Base-by-base conservation (phyloP, 64 coral and sea anemone species). In the Anthopleura sola region DNA sequence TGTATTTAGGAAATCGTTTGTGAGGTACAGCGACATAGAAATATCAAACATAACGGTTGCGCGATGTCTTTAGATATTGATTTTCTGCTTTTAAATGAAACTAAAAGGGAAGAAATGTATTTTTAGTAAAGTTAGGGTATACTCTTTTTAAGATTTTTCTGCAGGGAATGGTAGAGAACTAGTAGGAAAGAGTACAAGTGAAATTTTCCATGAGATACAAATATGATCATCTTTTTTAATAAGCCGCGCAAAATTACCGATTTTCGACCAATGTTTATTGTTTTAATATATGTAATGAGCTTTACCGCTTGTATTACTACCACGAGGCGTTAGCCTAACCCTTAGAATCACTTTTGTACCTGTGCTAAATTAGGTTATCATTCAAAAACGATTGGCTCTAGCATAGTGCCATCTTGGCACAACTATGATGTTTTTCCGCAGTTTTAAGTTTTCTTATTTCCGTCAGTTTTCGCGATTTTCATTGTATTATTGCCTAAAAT, bases 1-100 rank as follows among this genome's bases (percentile, higher is more conserved):
- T 71, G 66, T 71, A 71, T 34, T 71, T 71, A 71, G 66, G 66
- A 34, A 32, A 71, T 71, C 66, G 66, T 71, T 71, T 71, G 66
- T 28, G 11, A 71, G 31, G n/a, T 71, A 34, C 26, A 71, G 29
- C 23, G n/a, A 71, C 34, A 62, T n/a, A 71, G 31, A 14, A 71
- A 15, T 32, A 71, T 71, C 11, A 32, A 71, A 36, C 66, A 71
- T 71, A 71, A 34, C 66, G 66, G 66, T 71, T 28, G 66, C 28
- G 15, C n/a, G 29, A 71, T 71, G 34, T 71, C 66, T 31, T 71
- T 71, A 32, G 62, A 29, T n/a, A 71, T 71, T 36, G 15, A 71
- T 71, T 71, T 71, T 20, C 66, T 71, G 66, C 2, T 53, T 53
- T 12, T 53, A 53, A 53, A 53, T 53, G 66, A 71, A 34, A 34